Base-by-base conservation (phyloP, 2,797 vertebrate genomes). In the Sebastiscus tertius region DNA sequence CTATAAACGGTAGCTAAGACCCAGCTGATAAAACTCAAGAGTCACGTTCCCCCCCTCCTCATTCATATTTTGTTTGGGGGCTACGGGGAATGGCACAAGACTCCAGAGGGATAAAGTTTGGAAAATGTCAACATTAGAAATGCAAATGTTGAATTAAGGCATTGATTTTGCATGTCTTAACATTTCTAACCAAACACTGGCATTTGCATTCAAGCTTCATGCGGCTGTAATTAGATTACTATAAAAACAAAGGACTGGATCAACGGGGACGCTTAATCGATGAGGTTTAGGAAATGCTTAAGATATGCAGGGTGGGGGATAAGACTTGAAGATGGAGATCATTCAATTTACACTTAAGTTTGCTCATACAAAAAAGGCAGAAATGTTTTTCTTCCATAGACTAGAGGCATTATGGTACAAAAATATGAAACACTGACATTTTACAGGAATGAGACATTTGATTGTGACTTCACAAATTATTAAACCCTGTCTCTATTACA, bases 151-250 rank as follows among this genome's bases (percentile, higher is more conserved):
- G 86, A 93, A 94, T 94, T 89, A 89, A 84, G 75, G 71, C 80
- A 92, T 94, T 87, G 93, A 94, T 94, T 93, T 89, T 87, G 92
- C 84, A 93, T 92, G 86, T 82, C 80, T 93, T 93, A 93, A 94
- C 95, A 95, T 94, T 93, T 94, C 73, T 42, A 39, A 88, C 36
- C 89, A 90, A 91, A 93, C 88, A 82, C 52, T 84, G 63, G 74
- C 79, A 87, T 89, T 81, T 71, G 80, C 77, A 89, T 84, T 84
- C 73, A 82, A 65, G 67, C 70, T 85, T 89, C 74, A 85, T 62
- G 71, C 63, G 75, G 72, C 63, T 78, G 67, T 84, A 82, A 89
- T 93, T 86, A 90, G 82, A 85, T 79, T 63, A 77, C 67, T 68
- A 74, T 42, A n/a, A 82, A 88, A 83, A 89, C 56, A 88, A 54